Evolutionary conservation across 2,113 vertebrate genomes (phyloP), one percentile per base, ranked within the genome.

Genomic region (Merops nubicus): DNA sequence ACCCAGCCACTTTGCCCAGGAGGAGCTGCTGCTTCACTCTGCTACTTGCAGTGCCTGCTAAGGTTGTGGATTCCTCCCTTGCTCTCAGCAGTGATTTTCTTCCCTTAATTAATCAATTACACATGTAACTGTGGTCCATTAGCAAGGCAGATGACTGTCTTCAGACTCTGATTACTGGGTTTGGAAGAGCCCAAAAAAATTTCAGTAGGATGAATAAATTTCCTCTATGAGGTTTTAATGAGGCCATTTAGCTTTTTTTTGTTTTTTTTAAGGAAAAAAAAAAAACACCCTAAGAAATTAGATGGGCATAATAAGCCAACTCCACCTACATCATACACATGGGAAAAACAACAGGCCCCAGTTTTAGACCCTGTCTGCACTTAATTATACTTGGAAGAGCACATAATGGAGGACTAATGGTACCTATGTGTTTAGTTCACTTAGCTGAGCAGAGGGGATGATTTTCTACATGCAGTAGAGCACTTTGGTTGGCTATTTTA

Each of bases 41-140:
- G n/a, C n/a, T n/a, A n/a, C n/a, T n/a, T n/a, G n/a, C 12, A 5
- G 26, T 54, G 85, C 23, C 43, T 92, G 80, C 64, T 93, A 80
- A 94, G 93, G 73, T 20, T 60, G 64, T 72, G 57, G 83, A 68
- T 75, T 72, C 56, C 86, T 89, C 90, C 83, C 92, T 81, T 23
- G 62, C 68, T 78, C 91, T 94, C 95, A 93, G 85, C 87, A 94
- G 96, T 87, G 87, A 96, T 96, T 96, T 94, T 85, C 51, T 5
- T 96, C 87, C 81, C 85, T 94, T 97, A 97, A 97, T 97, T 97
- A 97, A 96, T 97, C 94, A 97, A 96, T 96, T 95, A 96, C 95
- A 94, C 83, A 36, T 87, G 90, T 93, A 93, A 84, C 92, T 76
- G 91, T 75, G 83, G 91, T 92, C 93, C 91, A 96, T 97, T 96